Base-by-base conservation (phyloP, 2,888 invertebrate species). In the Suillia variegata region DNA sequence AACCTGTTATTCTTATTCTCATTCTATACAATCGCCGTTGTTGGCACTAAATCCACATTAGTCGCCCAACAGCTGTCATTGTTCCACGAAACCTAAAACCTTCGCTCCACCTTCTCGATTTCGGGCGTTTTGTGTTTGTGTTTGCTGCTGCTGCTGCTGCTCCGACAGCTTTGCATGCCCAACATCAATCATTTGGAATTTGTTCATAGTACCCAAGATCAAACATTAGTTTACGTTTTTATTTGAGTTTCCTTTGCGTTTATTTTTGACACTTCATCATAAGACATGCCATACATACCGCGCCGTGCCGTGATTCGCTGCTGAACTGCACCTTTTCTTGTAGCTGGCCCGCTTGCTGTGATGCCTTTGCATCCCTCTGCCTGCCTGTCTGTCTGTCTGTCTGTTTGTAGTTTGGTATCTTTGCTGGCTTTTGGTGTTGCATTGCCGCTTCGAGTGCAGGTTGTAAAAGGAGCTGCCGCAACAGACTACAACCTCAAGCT, bases 171-270 rank as follows among this genome's bases (percentile, higher is more conserved):
- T 56, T 49, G 58, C 60, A 60, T 57, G 59, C 47, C 53, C 56
- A 56, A 62, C 74, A 76, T 74, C 74, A 76, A 74, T 74, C 74
- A 76, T 68, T 68, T 47, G 48, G 26, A 56, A 26, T 31, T 50
- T 34, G 17, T 45, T 53, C 48, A 4, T 26, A 15, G 26, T 42
- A 18, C 47, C 15, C 45, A 5, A 15, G 4, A 48, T 15, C 55
- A 34, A 24, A 33, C 15, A 15, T 53, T 61, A 34, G 54, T 47
- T 54, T 31, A 47, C 45, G n/a, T n/a, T 59, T 45, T 20, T 10
- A 24, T 26, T 4, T 52, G 26, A 34, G 5, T 21, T 63, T 70
- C 62, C 61, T 63, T 66, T 65, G 63, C 63, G 48, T 51, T 38
- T 13, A 72, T 68, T 68, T 70, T 71, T 63, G 64, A 62, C 67